Evolutionary conservation across 2,113 vertebrate species (phyloP).

Genomic region (Lathamus discolor): DNA sequence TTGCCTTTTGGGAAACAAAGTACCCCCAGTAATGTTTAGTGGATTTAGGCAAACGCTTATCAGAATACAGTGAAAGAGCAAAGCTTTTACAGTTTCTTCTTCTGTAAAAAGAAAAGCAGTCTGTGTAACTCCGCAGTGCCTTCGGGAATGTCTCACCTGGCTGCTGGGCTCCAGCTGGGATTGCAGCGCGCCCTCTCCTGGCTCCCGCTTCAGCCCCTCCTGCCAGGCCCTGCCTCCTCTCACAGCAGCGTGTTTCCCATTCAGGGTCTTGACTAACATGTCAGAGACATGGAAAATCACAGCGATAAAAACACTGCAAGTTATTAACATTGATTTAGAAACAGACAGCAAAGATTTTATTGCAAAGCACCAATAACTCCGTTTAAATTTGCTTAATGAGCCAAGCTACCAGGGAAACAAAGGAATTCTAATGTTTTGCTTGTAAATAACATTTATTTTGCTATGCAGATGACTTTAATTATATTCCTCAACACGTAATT

Average conservation of each 20-base stretch:
- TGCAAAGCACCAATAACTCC: conserved; percentile 32
- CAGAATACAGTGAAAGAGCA: not conserved
- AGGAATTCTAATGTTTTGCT: conserved; percentile 48
- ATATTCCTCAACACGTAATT: conserved; percentile 46
- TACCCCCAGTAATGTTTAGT: not conserved
- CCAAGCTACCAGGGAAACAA: conserved; percentile 31
- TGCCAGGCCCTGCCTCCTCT: not conserved
- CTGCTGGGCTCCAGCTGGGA: accelerated
- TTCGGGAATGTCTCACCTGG: accelerated
- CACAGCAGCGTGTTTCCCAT: not conserved
- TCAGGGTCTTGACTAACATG: not conserved
- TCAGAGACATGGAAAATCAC: not conserved
- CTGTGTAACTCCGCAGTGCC: not conserved
- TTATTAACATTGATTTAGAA: conserved; percentile 39
- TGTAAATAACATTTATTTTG: conserved; percentile 67
- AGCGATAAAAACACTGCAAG: not conserved
- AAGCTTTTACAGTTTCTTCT: not conserved
- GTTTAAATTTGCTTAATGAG: conserved; percentile 70
- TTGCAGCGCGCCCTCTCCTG: not conserved
- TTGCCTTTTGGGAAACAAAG: not conserved
- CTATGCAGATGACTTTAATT: conserved; percentile 56
- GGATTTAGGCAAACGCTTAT: not conserved
- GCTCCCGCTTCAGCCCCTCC: not conserved
- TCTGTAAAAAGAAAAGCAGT: not conserved
- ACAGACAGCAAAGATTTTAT: not conserved